A percentile compares a stretch with the other conserved stretches of the same genome.
phyloP scores from a whole-genome alignment of 1,140 invertebrate genomes.

The Archegozetes longisetosus region DNA sequence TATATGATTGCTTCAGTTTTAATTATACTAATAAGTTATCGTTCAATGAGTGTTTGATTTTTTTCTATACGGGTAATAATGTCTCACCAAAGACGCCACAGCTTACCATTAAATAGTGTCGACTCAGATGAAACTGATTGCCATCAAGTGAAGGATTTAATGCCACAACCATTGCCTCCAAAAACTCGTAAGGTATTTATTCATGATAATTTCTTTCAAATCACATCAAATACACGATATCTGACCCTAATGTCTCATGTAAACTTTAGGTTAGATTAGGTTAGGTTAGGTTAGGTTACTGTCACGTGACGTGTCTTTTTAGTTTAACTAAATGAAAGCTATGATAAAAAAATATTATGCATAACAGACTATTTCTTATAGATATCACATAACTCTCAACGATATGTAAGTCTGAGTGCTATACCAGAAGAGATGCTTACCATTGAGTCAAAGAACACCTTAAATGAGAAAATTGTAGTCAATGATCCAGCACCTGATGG shows the following conservation, averaged over 20 bases:
- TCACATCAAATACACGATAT: background rate
- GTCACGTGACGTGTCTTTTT: too few species aligned
- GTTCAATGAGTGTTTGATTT: too few species aligned
- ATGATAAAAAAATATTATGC: background rate
- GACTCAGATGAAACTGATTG: background rate
- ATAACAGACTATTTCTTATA: background rate
- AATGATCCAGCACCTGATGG: conserved; percentile 27
- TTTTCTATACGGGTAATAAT: too few species aligned
- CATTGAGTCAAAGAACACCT: background rate
- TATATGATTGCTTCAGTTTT: too few species aligned
- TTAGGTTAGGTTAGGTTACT: too few species aligned
- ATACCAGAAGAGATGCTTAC: background rate
- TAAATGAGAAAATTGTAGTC: background rate
- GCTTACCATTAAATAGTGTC: background rate
- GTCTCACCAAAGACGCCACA: background rate
- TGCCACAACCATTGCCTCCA: background rate
- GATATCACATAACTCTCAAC: background rate
- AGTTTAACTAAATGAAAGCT: background rate
- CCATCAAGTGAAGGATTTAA: background rate
- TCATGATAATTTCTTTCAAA: background rate
- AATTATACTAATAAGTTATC: too few species aligned
- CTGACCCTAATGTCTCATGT: background rate
- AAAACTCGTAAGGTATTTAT: background rate
- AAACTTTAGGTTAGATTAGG: background rate
- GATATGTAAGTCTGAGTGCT: background rate